A percentile compares a stretch with the other conserved stretches of the same genome.
phyloP scores from a whole-genome alignment of 2,797 vertebrate genomes.

The Cyclura pinguis region DNA sequence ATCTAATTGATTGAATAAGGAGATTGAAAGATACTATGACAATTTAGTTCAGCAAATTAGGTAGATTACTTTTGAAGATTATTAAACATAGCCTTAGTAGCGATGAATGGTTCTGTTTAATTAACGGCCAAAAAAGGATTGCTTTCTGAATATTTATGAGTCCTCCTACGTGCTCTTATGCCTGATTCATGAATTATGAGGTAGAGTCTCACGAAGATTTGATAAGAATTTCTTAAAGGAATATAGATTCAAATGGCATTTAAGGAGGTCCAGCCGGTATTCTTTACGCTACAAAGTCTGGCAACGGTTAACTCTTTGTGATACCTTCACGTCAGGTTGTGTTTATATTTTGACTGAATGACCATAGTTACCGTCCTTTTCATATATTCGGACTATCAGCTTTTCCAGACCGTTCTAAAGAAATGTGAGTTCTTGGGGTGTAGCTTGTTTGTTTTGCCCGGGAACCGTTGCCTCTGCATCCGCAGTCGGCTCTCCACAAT shows the following conservation, averaged over 20 bases:
- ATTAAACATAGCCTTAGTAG: background rate
- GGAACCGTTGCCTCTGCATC: too few species aligned
- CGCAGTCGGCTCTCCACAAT: too few species aligned
- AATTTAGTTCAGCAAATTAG: background rate
- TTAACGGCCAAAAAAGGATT: background rate
- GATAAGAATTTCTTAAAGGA: background rate
- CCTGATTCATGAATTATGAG: background rate
- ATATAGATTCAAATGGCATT: background rate
- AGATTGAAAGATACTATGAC: background rate
- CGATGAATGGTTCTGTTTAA: background rate
- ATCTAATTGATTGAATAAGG: background rate
- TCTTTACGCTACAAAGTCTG: background rate
- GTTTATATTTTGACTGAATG: background rate
- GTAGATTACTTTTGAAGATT: background rate
- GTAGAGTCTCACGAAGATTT: background rate
- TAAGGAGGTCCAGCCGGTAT: background rate
- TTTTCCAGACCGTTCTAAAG: too few species aligned
- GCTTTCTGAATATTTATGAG: conserved; percentile 24
- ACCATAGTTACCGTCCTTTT: background rate
- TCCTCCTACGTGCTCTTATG: background rate
- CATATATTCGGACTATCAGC: background rate
- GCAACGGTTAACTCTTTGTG: background rate
- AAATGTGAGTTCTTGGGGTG: too few species aligned
- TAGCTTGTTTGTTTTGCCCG: too few species aligned
- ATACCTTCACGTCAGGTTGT: too few species aligned